Evolutionary conservation across 2,888 invertebrate species (phyloP).

Genomic region (Tethea ocularis): DNA sequence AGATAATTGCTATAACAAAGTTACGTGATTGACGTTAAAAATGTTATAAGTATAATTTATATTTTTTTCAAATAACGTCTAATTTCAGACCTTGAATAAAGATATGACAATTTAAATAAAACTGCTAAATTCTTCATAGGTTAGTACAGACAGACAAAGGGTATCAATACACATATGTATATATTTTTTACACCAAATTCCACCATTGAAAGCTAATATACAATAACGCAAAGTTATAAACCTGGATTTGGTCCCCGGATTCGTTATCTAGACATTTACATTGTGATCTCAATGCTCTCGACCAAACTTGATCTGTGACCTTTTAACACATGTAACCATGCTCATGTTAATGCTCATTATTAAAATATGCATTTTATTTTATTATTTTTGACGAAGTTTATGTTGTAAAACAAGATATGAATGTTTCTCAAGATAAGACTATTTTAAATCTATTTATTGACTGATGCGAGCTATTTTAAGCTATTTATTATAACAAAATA

Average conservation of each 20-base stretch:
- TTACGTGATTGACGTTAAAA: no score
- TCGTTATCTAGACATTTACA: neutral
- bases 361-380: constrained; percentile 2
- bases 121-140: neutral
- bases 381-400: neutral
- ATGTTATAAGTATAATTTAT: neutral
- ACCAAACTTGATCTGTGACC: constrained; percentile 15
- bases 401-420: neutral
- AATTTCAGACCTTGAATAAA: no score
- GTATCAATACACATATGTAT: neutral
- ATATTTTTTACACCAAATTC: neutral
- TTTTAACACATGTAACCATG: neutral
- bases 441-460: neutral
- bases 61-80: neutral
- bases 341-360: constrained; percentile 8
- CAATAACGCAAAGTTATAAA: neutral
- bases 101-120: neutral
- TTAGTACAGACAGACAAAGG: neutral
- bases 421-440: neutral
- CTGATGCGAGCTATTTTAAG: no score
- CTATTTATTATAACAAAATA: no score
- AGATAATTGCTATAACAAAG: no score
- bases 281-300: constrained; percentile 19
- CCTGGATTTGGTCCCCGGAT: neutral
- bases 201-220: no score